These are phyloP conservation scores for Halyomorpha halys DNA, from an alignment of 1,140 invertebrate species.

Conservation along the genomic window DNA sequence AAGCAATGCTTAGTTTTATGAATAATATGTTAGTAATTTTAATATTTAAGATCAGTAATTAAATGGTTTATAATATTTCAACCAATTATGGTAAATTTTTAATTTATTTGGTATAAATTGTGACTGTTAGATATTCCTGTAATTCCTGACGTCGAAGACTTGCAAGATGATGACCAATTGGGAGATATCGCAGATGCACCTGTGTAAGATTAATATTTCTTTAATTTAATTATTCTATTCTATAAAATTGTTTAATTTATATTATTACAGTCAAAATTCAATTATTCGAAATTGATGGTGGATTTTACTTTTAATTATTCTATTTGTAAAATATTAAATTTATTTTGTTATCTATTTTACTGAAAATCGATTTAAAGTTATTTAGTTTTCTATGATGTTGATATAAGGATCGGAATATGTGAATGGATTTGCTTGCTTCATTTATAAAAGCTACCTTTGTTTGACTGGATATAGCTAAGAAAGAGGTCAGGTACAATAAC, in stretches of 20 bases:
- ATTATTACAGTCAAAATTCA: neutral
- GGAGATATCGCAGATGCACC: slow-evolving; percentile 15
- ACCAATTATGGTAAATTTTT: neutral
- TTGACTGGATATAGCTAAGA: no score
- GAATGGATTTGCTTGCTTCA: no score
- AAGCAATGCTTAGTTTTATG: neutral
- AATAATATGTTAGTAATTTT: neutral
- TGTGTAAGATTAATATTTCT: neutral
- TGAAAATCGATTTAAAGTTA: no score
- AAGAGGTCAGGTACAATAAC: no score
- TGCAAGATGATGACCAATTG: slow-evolving; percentile 10
- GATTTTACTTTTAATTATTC: no score
- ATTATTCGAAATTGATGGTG: no score
- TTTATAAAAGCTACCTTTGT: no score
- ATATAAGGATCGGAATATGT: no score
- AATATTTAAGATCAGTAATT: no score
- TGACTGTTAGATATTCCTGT: slow-evolving; percentile 17
- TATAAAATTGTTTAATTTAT: neutral
- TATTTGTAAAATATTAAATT: no score
- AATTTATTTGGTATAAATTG: neutral
- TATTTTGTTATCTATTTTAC: no score
- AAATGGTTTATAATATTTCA: neutral
- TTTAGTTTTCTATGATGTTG: no score
- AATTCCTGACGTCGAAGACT: slow-evolving; percentile 22
- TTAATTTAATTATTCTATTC: neutral